phyloP scores from a whole-genome alignment of 2,113 vertebrate genomes.

The Pteruthius melanotis region DNA sequence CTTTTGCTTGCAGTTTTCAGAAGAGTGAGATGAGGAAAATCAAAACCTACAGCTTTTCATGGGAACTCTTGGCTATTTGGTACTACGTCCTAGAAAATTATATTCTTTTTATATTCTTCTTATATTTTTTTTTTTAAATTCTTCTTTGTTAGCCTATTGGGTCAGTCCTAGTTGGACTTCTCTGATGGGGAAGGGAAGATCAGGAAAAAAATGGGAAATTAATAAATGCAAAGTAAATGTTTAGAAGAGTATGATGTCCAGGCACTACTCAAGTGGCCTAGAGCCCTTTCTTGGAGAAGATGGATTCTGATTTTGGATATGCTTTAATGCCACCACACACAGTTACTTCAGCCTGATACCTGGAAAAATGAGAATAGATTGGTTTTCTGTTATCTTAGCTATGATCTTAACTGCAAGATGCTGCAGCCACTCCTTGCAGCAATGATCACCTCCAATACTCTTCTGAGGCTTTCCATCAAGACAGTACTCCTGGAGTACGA shows the following conservation, averaged over 20 bases:
- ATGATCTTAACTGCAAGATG: background rate
- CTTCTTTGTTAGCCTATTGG: background rate
- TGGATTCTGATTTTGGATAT: background rate
- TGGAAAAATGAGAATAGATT: background rate
- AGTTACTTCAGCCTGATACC: background rate
- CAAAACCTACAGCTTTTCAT: background rate
- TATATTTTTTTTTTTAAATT: no score
- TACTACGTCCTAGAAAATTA: background rate
- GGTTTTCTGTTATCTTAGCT: background rate
- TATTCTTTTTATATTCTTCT: background rate
- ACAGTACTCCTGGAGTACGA: background rate
- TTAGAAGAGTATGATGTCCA: background rate
- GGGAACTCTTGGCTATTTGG: background rate
- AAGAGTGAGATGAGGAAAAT: background rate
- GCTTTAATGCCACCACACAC: background rate
- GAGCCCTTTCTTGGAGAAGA: background rate
- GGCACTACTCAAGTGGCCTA: background rate
- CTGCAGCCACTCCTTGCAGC: background rate
- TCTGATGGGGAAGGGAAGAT: background rate
- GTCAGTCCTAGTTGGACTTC: background rate
- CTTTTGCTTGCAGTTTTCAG: background rate
- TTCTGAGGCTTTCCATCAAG: background rate
- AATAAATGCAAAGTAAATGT: background rate
- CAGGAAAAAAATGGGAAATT: background rate
- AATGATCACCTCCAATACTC: background rate